Evolutionary conservation across 2,888 invertebrate genomes (phyloP), one percentile per base, ranked within the genome.

Genomic region (Mimumesa dahlbomi): DNA sequence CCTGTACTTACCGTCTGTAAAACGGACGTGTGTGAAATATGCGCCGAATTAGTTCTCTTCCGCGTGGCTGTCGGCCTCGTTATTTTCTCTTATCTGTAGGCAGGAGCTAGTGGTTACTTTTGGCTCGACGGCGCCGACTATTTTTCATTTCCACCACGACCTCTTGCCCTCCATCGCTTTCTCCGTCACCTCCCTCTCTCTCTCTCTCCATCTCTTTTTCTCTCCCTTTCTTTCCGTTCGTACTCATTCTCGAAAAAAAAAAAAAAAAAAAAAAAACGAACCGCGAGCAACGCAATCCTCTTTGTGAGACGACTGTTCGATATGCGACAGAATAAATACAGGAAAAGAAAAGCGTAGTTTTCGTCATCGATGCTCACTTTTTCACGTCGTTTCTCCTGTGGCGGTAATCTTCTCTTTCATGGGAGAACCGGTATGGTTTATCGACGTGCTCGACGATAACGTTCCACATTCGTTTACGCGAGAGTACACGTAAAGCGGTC

Each of bases 21-120:
- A 57, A 34, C 70, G 59, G 61, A 69, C 74, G 59, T 61, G 75
- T 64, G 72, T 75, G 75, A 79, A 82, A 82, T 77, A 77, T 73
- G 63, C 65, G 67, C 63, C 65, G 79, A 83, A 82, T 85, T 82
- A 77, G 82, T 79, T 82, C 77, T 73, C 76, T 79, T 81, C 75
- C 73, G 64, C 74, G 69, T 72, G 73, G 73, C 79, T 69, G 76
- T 75, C 72, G 71, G 73, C 77, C 82, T 84, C 84, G 82, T 84
- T 83, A 84, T 84, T 84, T 79, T 75, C 82, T 78, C 82, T 84
- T 84, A 82, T 84, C 84, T 79, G 61, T 70, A 73, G 53, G 52
- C 68, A 61, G 65, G 36, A 68, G 66, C 69, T 52, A 70, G 69
- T 68, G 66, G 75, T 79, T 80, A 73, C 79, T 75, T 79, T 77